These are phyloP conservation scores for Halesus radiatus DNA, from an alignment of 1,140 invertebrate species.

Conservation along the genomic window DNA sequence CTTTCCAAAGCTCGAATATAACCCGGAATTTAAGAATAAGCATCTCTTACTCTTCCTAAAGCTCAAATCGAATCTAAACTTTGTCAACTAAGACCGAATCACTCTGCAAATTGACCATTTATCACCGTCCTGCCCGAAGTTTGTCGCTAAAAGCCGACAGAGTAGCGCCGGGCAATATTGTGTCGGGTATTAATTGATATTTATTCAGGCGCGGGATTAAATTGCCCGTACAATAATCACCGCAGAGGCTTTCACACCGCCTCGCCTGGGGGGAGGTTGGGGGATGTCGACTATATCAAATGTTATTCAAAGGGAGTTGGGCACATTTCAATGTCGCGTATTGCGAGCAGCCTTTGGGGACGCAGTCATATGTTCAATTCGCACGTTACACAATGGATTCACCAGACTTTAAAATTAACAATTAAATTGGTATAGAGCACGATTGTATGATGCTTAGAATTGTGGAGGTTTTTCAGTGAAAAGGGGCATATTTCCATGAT, in stretches of 20 bases:
- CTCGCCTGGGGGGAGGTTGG: background rate
- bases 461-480: no score
- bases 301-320: conserved; percentile 43
- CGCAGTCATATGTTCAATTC: background rate
- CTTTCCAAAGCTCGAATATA: no score
- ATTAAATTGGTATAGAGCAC: no score
- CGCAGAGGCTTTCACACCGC: conserved; percentile 54
- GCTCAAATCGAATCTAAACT: conserved; percentile 13
- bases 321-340: background rate
- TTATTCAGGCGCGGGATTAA: conserved; percentile 54
- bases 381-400: no score
- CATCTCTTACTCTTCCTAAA: background rate
- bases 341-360: conserved; percentile 2
- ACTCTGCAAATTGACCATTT: conserved; percentile 26
- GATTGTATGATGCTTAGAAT: no score
- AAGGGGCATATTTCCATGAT: no score
- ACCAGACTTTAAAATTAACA: no score
- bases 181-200: conserved; percentile 56
- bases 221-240: conserved; percentile 57
- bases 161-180: conserved; percentile 25
- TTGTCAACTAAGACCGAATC: background rate
- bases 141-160: background rate
- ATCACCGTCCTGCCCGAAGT: conserved; percentile 2
- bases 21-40: no score
- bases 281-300: conserved; percentile 48